A percentile compares a stretch with the other conserved stretches of the same genome.
Conservation (phyloP, 2,888 invertebrate genomes). For the Metalampra italica region DNA sequence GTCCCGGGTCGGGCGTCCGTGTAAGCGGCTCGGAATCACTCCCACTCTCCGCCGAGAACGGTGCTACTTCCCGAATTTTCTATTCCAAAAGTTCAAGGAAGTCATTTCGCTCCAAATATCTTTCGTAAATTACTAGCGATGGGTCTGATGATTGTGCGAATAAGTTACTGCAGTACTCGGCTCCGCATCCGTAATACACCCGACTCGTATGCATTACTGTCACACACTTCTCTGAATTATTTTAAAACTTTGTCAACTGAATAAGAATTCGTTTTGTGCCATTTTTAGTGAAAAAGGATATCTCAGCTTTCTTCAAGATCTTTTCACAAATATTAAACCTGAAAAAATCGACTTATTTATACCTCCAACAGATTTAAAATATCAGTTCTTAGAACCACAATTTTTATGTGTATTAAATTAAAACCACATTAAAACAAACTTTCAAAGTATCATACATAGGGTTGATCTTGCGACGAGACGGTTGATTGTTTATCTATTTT, state of each 20-base stretch:
- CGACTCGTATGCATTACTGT: constrained; percentile 9
- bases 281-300: too few species aligned
- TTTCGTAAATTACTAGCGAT: constrained; percentile 53
- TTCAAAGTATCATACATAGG: too few species aligned
- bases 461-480: too few species aligned
- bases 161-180: constrained; percentile 36
- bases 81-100: constrained; percentile 56
- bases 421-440: too few species aligned
- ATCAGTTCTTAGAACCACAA: too few species aligned
- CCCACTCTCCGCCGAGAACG: constrained; percentile 47
- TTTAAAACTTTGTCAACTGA: constrained; percentile 2
- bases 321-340: too few species aligned
- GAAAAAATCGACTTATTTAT: too few species aligned
- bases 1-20: constrained; percentile 54
- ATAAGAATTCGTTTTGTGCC: neutral
- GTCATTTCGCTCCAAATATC: constrained; percentile 50
- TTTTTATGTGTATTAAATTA: too few species aligned
- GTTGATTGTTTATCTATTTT: neutral
- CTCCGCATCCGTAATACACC: constrained; percentile 18
- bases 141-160: constrained; percentile 39
- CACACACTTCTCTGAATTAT: constrained; percentile 6
- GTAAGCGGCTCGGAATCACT: constrained; percentile 72
- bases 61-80: constrained; percentile 57
- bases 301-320: neutral
- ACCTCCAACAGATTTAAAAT: too few species aligned